These are phyloP conservation scores for Elegia similella DNA, from an alignment of 2,888 invertebrate species.

Conservation along the genomic window DNA sequence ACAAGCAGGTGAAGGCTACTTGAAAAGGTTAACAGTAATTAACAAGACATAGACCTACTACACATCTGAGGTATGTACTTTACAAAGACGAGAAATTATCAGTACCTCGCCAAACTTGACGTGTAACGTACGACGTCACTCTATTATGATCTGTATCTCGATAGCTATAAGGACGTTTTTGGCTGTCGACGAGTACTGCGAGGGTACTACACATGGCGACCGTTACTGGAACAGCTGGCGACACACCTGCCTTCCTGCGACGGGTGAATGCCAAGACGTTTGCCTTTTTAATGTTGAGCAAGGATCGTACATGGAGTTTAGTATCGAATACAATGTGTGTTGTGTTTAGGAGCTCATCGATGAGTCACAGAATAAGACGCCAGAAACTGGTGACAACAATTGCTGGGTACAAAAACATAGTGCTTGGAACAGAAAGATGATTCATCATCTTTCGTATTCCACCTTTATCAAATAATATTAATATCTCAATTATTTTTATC, in stretches of 20 bases:
- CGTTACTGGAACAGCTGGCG: constrained; percentile 44
- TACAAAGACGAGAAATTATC: not conserved
- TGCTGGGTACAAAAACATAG: too few species aligned
- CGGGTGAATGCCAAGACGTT: constrained; percentile 26
- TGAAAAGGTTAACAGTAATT: constrained; percentile 7
- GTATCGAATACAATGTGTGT: not conserved
- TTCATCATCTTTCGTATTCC: too few species aligned
- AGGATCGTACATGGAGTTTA: not conserved
- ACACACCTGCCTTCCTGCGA: constrained; percentile 42
- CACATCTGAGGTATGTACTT: not conserved
- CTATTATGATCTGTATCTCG: not conserved
- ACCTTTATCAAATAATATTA: too few species aligned
- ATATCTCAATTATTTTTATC: too few species aligned
- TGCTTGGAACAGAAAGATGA: too few species aligned
- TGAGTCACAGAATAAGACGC: not conserved
- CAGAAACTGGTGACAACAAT: too few species aligned
- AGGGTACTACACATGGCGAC: constrained; percentile 22
- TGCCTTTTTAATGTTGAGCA: constrained; percentile 18
- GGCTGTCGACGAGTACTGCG: not conserved
- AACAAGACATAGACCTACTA: not conserved
- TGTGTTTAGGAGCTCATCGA: not conserved
- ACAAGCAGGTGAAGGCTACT: constrained; percentile 14
- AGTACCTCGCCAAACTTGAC: not conserved
- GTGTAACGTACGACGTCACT: not conserved
- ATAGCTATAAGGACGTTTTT: not conserved